Evolutionary conservation across 1,140 invertebrate genomes (phyloP), one percentile per base, ranked within the genome.

Genomic region (Bombus consobrinus): DNA sequence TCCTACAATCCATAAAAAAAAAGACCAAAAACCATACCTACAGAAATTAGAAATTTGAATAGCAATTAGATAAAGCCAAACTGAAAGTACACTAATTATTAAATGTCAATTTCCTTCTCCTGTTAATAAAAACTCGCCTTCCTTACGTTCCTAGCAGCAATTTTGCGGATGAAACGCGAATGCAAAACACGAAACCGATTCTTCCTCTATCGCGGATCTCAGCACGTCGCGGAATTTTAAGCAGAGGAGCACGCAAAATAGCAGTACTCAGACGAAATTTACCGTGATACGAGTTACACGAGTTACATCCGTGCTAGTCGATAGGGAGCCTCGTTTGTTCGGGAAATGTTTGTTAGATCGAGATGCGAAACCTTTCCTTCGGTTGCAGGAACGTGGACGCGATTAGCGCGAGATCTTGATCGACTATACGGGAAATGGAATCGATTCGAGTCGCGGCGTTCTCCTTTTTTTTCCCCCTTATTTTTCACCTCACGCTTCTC

Each of bases 151-250:
- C n/a, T 12, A 72, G 69, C 64, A 6, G 53, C n/a, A n/a, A 71
- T 47, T 37, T 64, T n/a, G 25, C 13, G 15, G 4, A 25, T 22
- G 22, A 41, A 28, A 80, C 53, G 25, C 32, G 77, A 43, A 69
- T 59, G 53, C 68, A 25, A 22, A n/a, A 28, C 76, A 80, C 76
- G 68, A 39, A 53, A 43, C 39, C 83, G 66, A 84, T 84, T 75
- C 59, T 71, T 78, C 28, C 34, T 8, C 15, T 78, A 34, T 78
- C 43, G 47, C 34, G 41, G n/a, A 37, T 64, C 72, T n/a, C 32
- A 4, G 64, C 22, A 10, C 28, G n/a, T 34, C 43, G 62, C 22
- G 43, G 75, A 79, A 79, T 79, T 84, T 84, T 83, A 83, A 83
- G 32, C 47, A 34, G 64, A 8, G 22, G 53, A 22, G 47, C n/a